phyloP scores from a whole-genome alignment of 2,888 invertebrate genomes.

The Hirtodrosophila trivittata region DNA sequence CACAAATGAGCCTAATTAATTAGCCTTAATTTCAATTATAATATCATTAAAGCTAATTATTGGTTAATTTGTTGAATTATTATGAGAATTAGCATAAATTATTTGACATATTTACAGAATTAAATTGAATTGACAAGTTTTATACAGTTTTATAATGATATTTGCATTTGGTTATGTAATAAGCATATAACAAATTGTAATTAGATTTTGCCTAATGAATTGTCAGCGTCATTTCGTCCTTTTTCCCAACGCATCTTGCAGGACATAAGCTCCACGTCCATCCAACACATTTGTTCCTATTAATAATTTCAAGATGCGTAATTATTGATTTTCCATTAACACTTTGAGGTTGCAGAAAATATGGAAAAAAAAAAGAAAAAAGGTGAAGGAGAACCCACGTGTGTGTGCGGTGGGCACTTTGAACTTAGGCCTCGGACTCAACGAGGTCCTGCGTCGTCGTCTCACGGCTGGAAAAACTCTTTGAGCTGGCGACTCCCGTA shows the following conservation, averaged over 20 bases:
- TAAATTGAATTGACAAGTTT: neutral
- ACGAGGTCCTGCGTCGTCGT: conserved; percentile 48
- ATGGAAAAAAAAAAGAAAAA: conserved; percentile 22
- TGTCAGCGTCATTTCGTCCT: conserved; percentile 6
- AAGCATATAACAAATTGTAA: conserved; percentile 21
- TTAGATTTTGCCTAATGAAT: conserved; percentile 26
- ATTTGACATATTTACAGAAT: neutral
- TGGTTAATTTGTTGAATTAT: neutral
- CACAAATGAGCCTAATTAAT: no score
- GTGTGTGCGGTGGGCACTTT: conserved; percentile 58
- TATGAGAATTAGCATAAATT: neutral
- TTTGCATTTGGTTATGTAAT: neutral
- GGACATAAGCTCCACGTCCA: conserved; percentile 16
- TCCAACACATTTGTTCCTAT: conserved; percentile 46
- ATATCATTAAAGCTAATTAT: neutral
- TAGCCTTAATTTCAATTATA: no score
- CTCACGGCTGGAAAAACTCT: conserved; percentile 65
- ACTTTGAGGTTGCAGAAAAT: conserved; percentile 55
- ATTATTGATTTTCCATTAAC: conserved; percentile 81
- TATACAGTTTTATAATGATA: neutral
- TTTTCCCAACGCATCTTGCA: neutral
- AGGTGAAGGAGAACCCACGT: conserved; percentile 24
- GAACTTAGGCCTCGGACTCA: conserved; percentile 67
- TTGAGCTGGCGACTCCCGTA: conserved; percentile 49
- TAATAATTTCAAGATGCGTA: conserved; percentile 81